phyloP scores from a whole-genome alignment of 2,113 vertebrate genomes.

The Tachysurus vachellii region DNA sequence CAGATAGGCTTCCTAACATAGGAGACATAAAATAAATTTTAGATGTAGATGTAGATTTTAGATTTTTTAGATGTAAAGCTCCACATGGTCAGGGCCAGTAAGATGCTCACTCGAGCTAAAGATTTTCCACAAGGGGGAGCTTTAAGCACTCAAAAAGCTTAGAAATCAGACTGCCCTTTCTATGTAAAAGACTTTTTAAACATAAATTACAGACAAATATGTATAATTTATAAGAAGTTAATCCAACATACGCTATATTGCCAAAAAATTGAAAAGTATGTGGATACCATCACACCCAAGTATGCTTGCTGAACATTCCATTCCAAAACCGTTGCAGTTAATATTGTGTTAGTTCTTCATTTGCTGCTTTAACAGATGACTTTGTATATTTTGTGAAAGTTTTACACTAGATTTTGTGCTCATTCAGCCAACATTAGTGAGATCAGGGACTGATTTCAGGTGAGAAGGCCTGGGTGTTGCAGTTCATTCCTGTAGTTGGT shows the following conservation, averaged over 20 bases:
- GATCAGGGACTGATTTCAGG: neutral
- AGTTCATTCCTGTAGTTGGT: neutral
- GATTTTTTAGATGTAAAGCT: neutral
- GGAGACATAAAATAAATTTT: neutral
- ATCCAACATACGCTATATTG: neutral
- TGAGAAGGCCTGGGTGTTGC: neutral
- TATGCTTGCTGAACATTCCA: neutral
- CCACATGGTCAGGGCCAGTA: neutral
- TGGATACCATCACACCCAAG: neutral
- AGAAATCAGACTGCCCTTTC: neutral
- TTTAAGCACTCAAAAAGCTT: neutral
- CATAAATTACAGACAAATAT: neutral
- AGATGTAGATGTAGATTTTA: too few relatives aligned
- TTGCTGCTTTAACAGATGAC: neutral
- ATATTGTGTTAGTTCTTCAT: too few relatives aligned
- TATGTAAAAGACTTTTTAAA: neutral
- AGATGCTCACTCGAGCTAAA: neutral
- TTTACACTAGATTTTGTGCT: neutral
- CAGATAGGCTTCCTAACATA: conserved; percentile 70
- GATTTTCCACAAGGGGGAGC: conserved; percentile 22
- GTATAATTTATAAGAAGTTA: neutral
- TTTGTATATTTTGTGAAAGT: too few relatives aligned
- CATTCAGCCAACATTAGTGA: neutral
- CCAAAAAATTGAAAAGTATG: neutral
- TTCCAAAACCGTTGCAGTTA: neutral